A percentile compares a stretch with the other conserved stretches of the same genome.
Conservation (phyloP, 2,797 vertebrate species). For the Halcyon smyrnensis region DNA sequence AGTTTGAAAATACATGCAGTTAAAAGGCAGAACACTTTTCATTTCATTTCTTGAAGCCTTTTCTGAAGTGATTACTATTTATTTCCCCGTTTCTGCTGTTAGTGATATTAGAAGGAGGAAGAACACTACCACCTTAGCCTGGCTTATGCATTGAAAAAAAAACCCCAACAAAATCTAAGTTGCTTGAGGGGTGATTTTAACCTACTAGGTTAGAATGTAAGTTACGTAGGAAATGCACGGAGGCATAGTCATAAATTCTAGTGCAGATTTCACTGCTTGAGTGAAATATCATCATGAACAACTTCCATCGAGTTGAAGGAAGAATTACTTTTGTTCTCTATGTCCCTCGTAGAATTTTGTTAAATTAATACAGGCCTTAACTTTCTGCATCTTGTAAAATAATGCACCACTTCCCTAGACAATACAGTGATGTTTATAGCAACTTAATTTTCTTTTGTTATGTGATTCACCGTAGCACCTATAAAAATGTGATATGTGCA, state of each 20-base stretch:
- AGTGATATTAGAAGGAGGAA: neutral
- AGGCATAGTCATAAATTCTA: neutral
- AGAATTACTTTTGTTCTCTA: conserved; percentile 25
- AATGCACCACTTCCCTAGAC: neutral
- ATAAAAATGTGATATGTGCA: conserved; percentile 19
- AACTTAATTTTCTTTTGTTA: conserved; percentile 40
- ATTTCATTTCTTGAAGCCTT: neutral
- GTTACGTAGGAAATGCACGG: neutral
- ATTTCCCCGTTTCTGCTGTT: neutral
- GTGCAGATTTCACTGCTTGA: neutral
- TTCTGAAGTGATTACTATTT: neutral
- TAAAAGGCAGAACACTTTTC: neutral
- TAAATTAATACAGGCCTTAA: neutral
- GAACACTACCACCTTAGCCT: neutral
- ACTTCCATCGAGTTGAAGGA: neutral
- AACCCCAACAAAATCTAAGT: neutral
- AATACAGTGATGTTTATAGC: neutral
- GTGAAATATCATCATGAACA: neutral
- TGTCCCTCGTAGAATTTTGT: neutral
- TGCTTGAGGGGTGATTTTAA: neutral
- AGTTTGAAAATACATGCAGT: neutral
- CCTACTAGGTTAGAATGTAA: neutral
- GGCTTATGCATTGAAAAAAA: neutral
- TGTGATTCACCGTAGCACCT: conserved; percentile 16
- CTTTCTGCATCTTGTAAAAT: conserved; percentile 3